These are phyloP conservation scores for Vanessa tameamea DNA, from an alignment of 1,140 invertebrate species.

Conservation along the genomic window DNA sequence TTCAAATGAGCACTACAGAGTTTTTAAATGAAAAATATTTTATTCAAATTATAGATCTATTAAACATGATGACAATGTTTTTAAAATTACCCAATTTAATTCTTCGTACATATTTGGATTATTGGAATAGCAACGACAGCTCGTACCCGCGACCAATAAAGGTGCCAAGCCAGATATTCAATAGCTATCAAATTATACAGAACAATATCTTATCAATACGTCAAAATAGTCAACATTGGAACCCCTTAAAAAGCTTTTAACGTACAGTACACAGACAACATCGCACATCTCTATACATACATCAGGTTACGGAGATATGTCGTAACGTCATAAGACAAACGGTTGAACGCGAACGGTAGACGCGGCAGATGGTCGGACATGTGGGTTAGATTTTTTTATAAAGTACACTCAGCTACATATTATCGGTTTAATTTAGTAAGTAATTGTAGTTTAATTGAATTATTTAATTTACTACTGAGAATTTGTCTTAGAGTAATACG, in stretches of 20 bases:
- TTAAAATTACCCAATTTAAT: no score
- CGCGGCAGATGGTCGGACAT: slow-evolving; percentile 27
- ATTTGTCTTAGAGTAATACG: no score
- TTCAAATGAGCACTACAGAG: no score
- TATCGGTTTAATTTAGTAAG: background rate
- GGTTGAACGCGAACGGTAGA: slow-evolving; percentile 22
- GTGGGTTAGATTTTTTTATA: slow-evolving; percentile 14
- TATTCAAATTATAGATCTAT: no score
- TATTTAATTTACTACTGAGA: background rate
- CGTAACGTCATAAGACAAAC: slow-evolving; percentile 3
- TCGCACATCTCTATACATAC: background rate
- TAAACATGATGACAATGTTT: no score
- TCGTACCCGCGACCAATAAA: no score
- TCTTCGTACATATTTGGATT: no score
- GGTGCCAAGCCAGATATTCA: no score
- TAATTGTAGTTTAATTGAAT: background rate
- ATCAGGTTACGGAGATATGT: slow-evolving; percentile 22
- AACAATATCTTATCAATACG: background rate
- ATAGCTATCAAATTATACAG: no score
- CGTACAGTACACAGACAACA: slow-evolving; percentile 7
- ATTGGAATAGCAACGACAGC: no score
- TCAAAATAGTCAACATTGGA: background rate
- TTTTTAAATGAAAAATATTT: no score
- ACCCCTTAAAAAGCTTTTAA: slow-evolving; percentile 24
- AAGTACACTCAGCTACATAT: slow-evolving; percentile 5